Conservation (phyloP, 2,888 invertebrate species). For the Aelia acuminata region DNA sequence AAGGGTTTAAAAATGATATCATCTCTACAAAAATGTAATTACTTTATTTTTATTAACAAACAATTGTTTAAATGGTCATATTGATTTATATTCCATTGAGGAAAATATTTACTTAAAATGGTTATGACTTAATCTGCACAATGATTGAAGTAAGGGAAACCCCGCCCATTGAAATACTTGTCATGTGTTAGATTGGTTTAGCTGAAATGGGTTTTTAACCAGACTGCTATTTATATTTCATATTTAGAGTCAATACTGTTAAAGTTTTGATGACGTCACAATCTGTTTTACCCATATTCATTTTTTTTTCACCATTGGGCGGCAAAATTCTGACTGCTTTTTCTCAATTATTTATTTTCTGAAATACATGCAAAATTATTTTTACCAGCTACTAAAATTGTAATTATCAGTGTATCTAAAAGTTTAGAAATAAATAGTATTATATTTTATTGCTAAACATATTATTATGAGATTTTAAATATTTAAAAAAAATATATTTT, state of each 20-base stretch:
- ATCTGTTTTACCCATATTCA: not conserved
- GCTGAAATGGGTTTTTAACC: not conserved
- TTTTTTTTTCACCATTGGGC: slow-evolving; percentile 11
- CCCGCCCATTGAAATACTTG: slow-evolving; percentile 30
- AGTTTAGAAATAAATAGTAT: not conserved
- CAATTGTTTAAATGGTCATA: not conserved
- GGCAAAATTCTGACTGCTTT: not conserved
- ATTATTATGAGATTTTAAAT: not conserved
- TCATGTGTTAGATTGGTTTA: slow-evolving; percentile 40
- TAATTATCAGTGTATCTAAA: not conserved
- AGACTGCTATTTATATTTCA: not conserved
- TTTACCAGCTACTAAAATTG: not conserved
- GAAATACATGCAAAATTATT: not conserved
- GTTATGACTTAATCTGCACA: not conserved
- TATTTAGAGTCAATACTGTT: not conserved
- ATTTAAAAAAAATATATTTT: not conserved
- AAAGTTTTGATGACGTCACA: not conserved
- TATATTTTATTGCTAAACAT: slow-evolving; percentile 2
- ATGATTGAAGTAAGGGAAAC: slow-evolving; percentile 16
- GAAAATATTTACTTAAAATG: not conserved
- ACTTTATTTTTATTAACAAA: not conserved
- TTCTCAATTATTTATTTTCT: not conserved
- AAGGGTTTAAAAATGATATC: not conserved
- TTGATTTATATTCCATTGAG: not conserved
- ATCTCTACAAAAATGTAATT: not conserved